Base-by-base conservation (phyloP, 2,797 vertebrate genomes). In the Tiaroga cobitis region DNA sequence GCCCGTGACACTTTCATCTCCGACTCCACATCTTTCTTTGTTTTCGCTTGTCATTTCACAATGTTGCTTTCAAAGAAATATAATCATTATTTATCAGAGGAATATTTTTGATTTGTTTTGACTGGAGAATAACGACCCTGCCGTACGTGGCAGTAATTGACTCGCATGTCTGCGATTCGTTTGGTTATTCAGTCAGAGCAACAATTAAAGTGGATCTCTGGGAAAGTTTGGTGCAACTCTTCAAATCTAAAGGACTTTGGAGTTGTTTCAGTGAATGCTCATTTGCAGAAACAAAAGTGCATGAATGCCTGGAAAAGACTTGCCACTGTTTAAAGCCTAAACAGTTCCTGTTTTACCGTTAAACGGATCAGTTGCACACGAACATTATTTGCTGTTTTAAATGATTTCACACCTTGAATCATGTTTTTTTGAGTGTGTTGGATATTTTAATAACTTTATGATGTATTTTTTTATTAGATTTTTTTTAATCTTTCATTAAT, bases 1-100 rank as follows among this genome's bases (percentile, higher is more conserved):
- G 90, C 90, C 87, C 88, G 83, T 80, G 10, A 88, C 92, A 88
- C 92, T 94, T 96, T 95, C 85, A 94, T 95, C 92, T 92, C 90
- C 89, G 88, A 87, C 86, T 90, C 63, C 13, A 39, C 54, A 43
- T 89, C 86, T 84, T 83, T 80, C 91, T 89, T 91, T 81, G 86
- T 86, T 84, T 88, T 90, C 73, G 88, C 74, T 83, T 86, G 88
- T 91, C 91, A 91, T 80, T 80, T 87, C 39, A 78, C 87, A 34
- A 82, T 63, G 76, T 67, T 83, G 70, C 87, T 92, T 88, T 92
- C 90, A 92, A 86, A 68, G 70, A 74, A 81, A 90, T 91, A 85
- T 73, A 34, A 85, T 88, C 86, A 69, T 72, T 88, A 89, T 81
- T 82, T 75, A 86, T 87, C 86, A 89, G 67, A 92, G 74, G 32